phyloP scores from a whole-genome alignment of 2,113 vertebrate genomes.

The Romanogobio albipinnatus region DNA sequence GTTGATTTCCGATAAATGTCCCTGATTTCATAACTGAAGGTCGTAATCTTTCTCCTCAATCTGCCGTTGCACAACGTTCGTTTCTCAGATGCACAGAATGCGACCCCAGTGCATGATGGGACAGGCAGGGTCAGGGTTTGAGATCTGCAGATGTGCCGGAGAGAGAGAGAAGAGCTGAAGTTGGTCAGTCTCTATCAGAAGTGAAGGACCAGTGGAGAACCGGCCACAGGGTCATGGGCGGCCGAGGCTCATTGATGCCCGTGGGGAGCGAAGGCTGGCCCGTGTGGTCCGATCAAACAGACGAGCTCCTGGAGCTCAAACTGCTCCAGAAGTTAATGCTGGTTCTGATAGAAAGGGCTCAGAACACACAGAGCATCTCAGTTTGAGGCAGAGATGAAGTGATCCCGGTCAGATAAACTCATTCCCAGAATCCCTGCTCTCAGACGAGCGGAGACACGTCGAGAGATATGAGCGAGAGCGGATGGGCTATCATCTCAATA shows the following conservation, averaged over 20 bases:
- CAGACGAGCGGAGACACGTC: slow-evolving; percentile 37
- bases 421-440: slow-evolving; percentile 3
- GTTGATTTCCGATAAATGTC: slow-evolving; percentile 51
- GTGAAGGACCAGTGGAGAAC: too few relatives aligned
- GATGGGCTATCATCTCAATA: slow-evolving; percentile 12
- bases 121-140: neutral
- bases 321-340: too few relatives aligned
- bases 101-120: neutral
- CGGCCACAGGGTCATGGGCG: too few relatives aligned
- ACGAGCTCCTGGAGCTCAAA: too few relatives aligned
- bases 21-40: slow-evolving; percentile 35
- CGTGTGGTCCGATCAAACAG: too few relatives aligned
- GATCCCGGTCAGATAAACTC: neutral
- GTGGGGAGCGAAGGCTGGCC: too few relatives aligned
- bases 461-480: neutral
- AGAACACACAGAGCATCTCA: too few relatives aligned
- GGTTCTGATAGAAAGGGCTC: too few relatives aligned
- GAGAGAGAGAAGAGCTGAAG: too few relatives aligned
- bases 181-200: too few relatives aligned
- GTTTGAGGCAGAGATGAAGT: too few relatives aligned
- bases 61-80: neutral
- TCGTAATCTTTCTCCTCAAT: slow-evolving; percentile 3
- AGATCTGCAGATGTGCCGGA: neutral
- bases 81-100: neutral
- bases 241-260: too few relatives aligned